Percentiles rank a stretch among this genome's conserved stretches.
phyloP scores from a whole-genome alignment of 1,140 invertebrate genomes.

The Zaprionus ornatus region DNA sequence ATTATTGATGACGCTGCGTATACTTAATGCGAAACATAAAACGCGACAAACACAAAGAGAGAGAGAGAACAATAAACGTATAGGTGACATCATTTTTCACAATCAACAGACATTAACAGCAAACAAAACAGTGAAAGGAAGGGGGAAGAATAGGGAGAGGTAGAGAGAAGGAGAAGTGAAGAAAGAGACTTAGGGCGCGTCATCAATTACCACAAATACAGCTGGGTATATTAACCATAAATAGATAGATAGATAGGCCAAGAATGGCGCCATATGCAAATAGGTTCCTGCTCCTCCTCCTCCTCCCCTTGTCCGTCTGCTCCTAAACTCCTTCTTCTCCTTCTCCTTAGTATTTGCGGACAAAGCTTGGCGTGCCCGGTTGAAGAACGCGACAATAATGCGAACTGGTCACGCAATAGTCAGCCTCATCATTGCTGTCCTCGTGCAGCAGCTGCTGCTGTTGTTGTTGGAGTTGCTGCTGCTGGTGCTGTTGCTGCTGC shows the following conservation, averaged over 20 bases:
- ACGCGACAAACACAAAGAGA: constrained; percentile 15
- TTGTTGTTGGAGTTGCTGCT: constrained; percentile 21
- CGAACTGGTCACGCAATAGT: constrained; percentile 82
- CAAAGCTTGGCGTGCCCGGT: constrained; percentile 76
- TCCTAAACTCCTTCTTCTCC: no score
- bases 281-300: background rate
- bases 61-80: constrained; percentile 22
- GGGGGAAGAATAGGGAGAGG: no score
- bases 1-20: background rate
- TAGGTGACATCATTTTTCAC: constrained; percentile 72
- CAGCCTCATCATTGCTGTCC: constrained; percentile 47
- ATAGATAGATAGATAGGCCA: constrained; percentile 12
- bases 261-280: constrained; percentile 37
- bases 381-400: constrained; percentile 83
- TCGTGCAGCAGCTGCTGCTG: constrained; percentile 22
- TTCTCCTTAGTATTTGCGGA: constrained; percentile 75
- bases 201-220: constrained; percentile 47
- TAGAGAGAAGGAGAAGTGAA: background rate
- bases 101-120: constrained; percentile 50
- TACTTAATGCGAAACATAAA: constrained; percentile 54
- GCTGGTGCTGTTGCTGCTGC: constrained; percentile 50
- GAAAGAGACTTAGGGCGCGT: background rate
- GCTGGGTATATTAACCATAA: constrained; percentile 34
- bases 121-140: constrained; percentile 32
- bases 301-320: background rate